phyloP scores from a whole-genome alignment of 2,888 invertebrate species.

The Ischnus inquisitorius region DNA sequence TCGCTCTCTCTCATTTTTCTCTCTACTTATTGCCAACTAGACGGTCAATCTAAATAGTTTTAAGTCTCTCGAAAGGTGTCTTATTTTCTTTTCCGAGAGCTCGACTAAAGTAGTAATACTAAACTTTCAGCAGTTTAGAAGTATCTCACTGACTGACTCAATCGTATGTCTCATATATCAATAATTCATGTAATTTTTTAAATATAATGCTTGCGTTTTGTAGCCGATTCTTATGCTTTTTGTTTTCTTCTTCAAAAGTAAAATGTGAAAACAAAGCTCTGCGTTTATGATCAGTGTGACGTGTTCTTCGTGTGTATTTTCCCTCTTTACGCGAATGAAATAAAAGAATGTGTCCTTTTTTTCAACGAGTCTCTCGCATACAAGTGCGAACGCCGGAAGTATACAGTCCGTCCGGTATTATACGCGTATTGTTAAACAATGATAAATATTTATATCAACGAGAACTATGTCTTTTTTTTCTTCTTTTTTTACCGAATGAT shows the following conservation, averaged over 20 bases:
- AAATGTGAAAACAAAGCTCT: conserved; percentile 28
- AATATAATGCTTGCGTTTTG: background rate
- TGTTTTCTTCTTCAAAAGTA: conserved; percentile 32
- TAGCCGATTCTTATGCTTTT: background rate
- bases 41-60: conserved; percentile 52
- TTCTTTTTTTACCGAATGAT: conserved; percentile 45
- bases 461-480: conserved; percentile 55
- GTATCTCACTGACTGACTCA: conserved; percentile 55
- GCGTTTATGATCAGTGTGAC: conserved; percentile 29
- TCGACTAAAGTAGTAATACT: conserved; percentile 72
- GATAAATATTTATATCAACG: conserved; percentile 71
- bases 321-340: background rate
- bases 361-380: conserved; percentile 32
- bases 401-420: conserved; percentile 29
- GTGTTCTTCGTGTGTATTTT: conserved; percentile 19
- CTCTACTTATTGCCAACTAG: conserved; percentile 14
- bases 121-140: conserved; percentile 77
- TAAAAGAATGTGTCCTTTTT: background rate
- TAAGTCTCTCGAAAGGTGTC: conserved; percentile 46
- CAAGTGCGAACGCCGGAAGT: conserved; percentile 29
- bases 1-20: conserved; percentile 31
- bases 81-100: conserved; percentile 41
- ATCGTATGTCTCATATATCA: conserved; percentile 68
- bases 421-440: conserved; percentile 45
- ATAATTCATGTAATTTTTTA: conserved; percentile 49